Evolutionary conservation across 1,140 invertebrate species (phyloP), one percentile per base, ranked within the genome.

Genomic region (Mactra quadrangularis): DNA sequence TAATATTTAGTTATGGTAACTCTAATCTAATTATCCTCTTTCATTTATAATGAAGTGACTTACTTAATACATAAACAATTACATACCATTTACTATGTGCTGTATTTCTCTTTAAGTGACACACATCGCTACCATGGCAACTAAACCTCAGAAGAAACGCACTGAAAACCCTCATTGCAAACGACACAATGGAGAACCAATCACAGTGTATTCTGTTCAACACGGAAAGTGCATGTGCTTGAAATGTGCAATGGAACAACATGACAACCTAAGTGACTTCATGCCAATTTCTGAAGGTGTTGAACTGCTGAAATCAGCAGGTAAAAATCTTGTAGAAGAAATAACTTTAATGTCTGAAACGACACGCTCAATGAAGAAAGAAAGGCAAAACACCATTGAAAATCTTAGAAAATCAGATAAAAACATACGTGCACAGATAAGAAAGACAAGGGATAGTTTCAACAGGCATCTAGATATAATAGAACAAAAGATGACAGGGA

Each of bases 271-370:
- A 13, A 55, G 60, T 47, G 77, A 81, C 27, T 81, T 81, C 62
- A 70, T 81, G 53, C 64, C 77, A 45, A 81, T 81, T 29, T 81
- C 77, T 38, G 77, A 81, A 33, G 66, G 64, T 11, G 77, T 71
- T 1, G 52, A 66, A 22, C 52, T 9, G 22, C 59, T 81, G 50
- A 81, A 71, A 60, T 29, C 64, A 2, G 27, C 11, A 33, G 77
- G 64, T 4, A 70, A 81, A 60, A 25, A 25, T 50, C 52, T 81
- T 29, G n/a, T 41, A 11, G 55, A 70, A 17, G 77, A 81, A 47
- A 47, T 81, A n/a, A 29, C 31, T 27, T 1, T 57, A 1, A 47
- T 71, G 64, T 13, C 62, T 31, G 66, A 81, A 41, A 71, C 55
- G 1, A 60, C 77, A 25, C 68, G 41, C 11, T 31, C 38, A 35